phyloP scores from a whole-genome alignment of 2,113 vertebrate species.

The Narcine bancroftii region DNA sequence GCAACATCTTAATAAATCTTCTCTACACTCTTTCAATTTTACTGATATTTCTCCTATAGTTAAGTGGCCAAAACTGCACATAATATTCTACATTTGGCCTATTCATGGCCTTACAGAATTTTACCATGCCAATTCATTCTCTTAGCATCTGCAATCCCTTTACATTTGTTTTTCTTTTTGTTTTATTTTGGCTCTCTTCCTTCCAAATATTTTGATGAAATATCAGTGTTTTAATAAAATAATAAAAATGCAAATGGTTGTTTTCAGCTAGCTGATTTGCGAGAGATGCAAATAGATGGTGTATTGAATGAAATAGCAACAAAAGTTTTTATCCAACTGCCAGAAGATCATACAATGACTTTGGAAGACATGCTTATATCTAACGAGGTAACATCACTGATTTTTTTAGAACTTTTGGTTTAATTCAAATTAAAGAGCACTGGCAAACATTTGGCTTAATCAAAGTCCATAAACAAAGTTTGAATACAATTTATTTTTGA shows the following conservation, averaged over 20 bases:
- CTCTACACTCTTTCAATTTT: no score
- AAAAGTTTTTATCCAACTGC: constrained; percentile 60
- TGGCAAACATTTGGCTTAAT: neutral
- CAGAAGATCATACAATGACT: constrained; percentile 47
- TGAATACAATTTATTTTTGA: neutral
- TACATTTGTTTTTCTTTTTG: no score
- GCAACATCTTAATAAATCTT: no score
- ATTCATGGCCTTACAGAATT: no score
- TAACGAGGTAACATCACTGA: constrained; percentile 59
- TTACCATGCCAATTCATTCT: no score
- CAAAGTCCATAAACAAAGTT: neutral
- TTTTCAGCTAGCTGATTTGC: constrained; percentile 61
- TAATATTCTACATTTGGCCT: no score
- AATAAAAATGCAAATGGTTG: neutral
- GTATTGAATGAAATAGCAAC: constrained; percentile 64
- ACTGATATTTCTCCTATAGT: no score
- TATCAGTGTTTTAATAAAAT: neutral
- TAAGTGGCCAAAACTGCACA: no score
- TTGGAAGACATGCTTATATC: constrained; percentile 55
- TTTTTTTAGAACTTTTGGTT: constrained; percentile 19
- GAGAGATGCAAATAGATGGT: constrained; percentile 58
- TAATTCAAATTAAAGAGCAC: neutral
- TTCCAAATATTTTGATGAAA: neutral
- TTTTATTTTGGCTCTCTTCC: no score
- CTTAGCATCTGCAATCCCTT: no score